Base-by-base conservation (phyloP, 2,888 invertebrate species). In the Gryllus longicercus region DNA sequence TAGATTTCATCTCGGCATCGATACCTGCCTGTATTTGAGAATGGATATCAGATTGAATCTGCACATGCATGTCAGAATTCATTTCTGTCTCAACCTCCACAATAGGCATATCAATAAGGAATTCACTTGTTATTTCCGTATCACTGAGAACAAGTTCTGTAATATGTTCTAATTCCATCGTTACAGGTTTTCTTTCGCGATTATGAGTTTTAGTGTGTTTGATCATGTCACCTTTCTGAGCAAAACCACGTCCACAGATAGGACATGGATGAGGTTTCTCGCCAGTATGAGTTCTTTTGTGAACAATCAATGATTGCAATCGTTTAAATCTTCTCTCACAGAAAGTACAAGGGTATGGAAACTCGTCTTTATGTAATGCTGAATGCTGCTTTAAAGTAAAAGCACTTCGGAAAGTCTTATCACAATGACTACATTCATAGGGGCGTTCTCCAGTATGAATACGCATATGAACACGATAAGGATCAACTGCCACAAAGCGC, bases 171-270 rank as follows among this genome's bases (percentile, higher is more conserved):
- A 80, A 79, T 79, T 82, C 82, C 79, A 81, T 78, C 8, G 79
- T 63, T 50, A 80, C 50, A 21, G 49, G 50, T 18, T 50, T 76
- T 49, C 75, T 79, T 23, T 81, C 79, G 25, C 79, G 21, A 2
- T 18, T 79, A 78, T 83, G 83, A 49, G 82, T 82, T 80, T 80
- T 82, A 2, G 81, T 80, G 76, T 83, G 83, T 76, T 83, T 83
- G 25, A 82, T 74, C 82, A 82, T 83, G 51, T 82, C 82, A 2
- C 82, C 82, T 50, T 81, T 81, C 38, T 82, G 82, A 63, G 82
- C 80, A 81, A 83, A 83, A 14, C 79, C 79, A 75, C 81, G 80
- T n/a, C 79, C 77, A 79, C 83, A 83, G 38, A 81, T 79, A 12
- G 78, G 78, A 79, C 83, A 83, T 10, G 50, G 76, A 51, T 81